These are phyloP conservation scores for Helarctos malayanus DNA, from an alignment of 2,797 vertebrate species.

Conservation along the genomic window DNA sequence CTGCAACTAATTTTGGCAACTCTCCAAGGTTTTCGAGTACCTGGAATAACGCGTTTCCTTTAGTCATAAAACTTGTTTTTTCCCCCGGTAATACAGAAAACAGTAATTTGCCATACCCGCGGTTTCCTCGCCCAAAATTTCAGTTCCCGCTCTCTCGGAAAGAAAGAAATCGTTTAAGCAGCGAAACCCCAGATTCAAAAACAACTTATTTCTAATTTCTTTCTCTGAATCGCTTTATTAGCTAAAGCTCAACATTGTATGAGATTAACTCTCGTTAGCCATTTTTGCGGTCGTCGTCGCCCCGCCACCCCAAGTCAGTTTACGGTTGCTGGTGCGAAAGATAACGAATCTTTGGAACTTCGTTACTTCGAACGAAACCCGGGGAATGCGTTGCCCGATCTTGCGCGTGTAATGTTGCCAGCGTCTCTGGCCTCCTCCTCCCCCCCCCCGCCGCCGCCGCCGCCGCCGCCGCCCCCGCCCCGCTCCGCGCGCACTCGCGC, in stretches of 20 bases:
- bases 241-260: background rate
- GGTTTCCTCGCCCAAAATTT: constrained; percentile 53
- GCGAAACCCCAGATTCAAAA: constrained; percentile 32
- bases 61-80: constrained; percentile 59
- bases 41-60: constrained; percentile 61
- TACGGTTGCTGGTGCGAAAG: background rate
- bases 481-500: background rate
- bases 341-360: constrained; percentile 61
- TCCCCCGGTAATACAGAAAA: background rate
- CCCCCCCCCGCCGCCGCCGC: no score
- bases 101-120: constrained; percentile 29
- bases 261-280: background rate
- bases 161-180: background rate
- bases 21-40: constrained; percentile 60
- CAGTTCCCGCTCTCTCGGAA: background rate
- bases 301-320: background rate
- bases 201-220: constrained; percentile 32
- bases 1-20: constrained; percentile 64
- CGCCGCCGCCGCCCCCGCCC: background rate
- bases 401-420: background rate
- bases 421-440: background rate
- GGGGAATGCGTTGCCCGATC: background rate
- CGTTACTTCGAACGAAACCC: background rate
- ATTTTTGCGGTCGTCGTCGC: background rate
- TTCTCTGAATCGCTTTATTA: constrained; percentile 30